These are phyloP conservation scores for Aquatica leii DNA, from an alignment of 2,888 invertebrate species.

Conservation along the genomic window DNA sequence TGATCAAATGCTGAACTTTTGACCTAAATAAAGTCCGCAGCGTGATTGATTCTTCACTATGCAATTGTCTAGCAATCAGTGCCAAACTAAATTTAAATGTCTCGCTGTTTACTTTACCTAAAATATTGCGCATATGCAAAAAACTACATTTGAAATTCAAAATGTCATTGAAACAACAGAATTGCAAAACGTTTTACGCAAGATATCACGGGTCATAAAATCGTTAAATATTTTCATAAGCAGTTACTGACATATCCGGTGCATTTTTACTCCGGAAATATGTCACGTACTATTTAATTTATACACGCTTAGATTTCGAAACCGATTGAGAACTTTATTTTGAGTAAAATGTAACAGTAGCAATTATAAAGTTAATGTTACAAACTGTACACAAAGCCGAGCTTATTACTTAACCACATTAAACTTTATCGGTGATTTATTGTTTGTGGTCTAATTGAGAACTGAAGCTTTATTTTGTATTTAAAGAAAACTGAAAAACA, in stretches of 20 bases:
- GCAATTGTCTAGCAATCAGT: slow-evolving; percentile 23
- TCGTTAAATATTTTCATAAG: slow-evolving; percentile 23
- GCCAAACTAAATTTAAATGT: slow-evolving; percentile 29
- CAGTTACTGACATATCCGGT: slow-evolving; percentile 12
- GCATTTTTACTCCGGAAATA: slow-evolving; percentile 19
- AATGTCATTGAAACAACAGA: too few relatives aligned
- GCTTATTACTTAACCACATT: slow-evolving; percentile 30
- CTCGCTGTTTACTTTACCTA: slow-evolving; percentile 8
- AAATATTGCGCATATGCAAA: not conserved
- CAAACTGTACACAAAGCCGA: slow-evolving; percentile 29
- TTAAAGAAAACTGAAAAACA: slow-evolving; percentile 11
- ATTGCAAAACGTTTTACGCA: too few relatives aligned
- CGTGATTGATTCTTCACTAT: slow-evolving; percentile 34
- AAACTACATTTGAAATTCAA: slow-evolving; percentile 12
- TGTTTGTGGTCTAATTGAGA: slow-evolving; percentile 27
- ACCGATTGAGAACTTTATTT: slow-evolving; percentile 12
- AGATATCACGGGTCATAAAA: slow-evolving; percentile 17
- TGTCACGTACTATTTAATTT: slow-evolving; percentile 23
- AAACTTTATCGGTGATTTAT: slow-evolving; percentile 38
- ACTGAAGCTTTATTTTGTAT: slow-evolving; percentile 30
- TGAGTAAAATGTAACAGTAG: slow-evolving; percentile 22
- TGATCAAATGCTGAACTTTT: slow-evolving; percentile 35
- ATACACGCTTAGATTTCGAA: slow-evolving; percentile 13
- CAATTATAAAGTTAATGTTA: slow-evolving; percentile 34
- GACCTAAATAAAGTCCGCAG: slow-evolving; percentile 37